These are phyloP conservation scores for Pegea sp. DNA, from an alignment of 23 tunicate genomes.

Conservation along the genomic window DNA sequence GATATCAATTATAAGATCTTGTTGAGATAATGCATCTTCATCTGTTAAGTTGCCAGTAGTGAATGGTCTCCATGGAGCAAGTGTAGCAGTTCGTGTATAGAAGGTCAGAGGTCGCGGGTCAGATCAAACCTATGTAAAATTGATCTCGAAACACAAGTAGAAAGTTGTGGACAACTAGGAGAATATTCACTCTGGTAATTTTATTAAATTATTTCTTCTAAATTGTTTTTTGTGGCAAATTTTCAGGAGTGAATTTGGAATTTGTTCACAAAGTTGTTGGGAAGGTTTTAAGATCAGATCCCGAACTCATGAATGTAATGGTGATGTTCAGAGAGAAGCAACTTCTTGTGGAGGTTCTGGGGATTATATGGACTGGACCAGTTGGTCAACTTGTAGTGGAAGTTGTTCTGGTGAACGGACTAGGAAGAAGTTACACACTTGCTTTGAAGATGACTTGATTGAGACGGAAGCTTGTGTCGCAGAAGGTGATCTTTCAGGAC, in stretches of 20 bases:
- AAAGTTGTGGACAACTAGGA: constrained; percentile 32
- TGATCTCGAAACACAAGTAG: constrained; percentile 11
- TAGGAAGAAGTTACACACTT: not conserved
- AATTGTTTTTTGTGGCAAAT: no score
- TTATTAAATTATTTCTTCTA: no score
- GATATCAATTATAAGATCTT: no score
- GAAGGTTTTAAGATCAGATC: constrained; percentile 49
- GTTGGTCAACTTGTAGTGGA: not conserved
- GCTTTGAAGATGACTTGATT: not conserved
- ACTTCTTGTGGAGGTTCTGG: not conserved
- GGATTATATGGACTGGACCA: not conserved
- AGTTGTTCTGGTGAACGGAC: not conserved
- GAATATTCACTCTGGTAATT: constrained; percentile 47
- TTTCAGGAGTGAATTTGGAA: not conserved
- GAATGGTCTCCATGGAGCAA: constrained; percentile 82
- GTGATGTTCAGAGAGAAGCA: constrained; percentile 12
- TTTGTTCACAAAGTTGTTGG: constrained; percentile 15
- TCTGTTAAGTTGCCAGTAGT: constrained; percentile 6
- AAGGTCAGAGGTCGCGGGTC: constrained; percentile 39
- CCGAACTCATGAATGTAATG: constrained; percentile 38
- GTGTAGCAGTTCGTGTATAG: constrained; percentile 71
- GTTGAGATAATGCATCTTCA: no score
- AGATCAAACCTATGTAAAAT: constrained; percentile 45
- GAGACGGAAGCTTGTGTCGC: not conserved
- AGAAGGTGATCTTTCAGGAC: not conserved